Base-by-base conservation (phyloP, 2,797 vertebrate species). In the Rhynchotus rufescens region DNA sequence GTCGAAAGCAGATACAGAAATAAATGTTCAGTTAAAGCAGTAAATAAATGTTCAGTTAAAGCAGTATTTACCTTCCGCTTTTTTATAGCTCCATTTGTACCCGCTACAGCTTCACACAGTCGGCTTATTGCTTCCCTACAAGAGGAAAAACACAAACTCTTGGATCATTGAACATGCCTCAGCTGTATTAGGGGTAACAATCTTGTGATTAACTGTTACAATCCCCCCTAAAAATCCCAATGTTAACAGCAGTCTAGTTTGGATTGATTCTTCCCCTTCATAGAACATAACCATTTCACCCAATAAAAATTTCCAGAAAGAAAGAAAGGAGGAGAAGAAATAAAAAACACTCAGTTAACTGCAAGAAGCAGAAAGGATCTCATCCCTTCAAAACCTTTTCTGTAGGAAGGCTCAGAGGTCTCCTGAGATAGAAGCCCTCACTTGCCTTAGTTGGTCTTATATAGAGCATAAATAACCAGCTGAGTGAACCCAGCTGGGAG, bases 101-200 rank as follows among this genome's bases (percentile, higher is more conserved):
- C 97, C 10, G 97, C 97, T 23, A 98, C 98, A 93, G 97, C 98
- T 95, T 98, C 98, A 97, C 99, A 99, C 84, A 99, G 97, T 47
- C 98, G 98, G 91, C 98, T 98, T 97, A 99, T 99, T 92, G 99
- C 99, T 98, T 99, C 99, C 97, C 99, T 99, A 96, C 47, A 95
- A 97, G 95, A 7, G 77, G 62, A 93, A 87, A 72, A 79, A 92
- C 86, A 75, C 22, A 91, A 72, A 71, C 54, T 16, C 20, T 71
- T 72, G 93, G 92, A 92, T 87, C 80, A 71, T 82, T 96, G 93
- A 95, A 93, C 67, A 61, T 44, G 57, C 82, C 90, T 45, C 88
- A 83, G 52, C 86, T 86, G 60, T 80, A 84, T 78, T 64, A 73
- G 54, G 34, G 56, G 82, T 82, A 92, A 81, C 75, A 89, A n/a